Evolutionary conservation across 1,140 invertebrate genomes (phyloP).

Genomic region (Diploscapter pachys): DNA sequence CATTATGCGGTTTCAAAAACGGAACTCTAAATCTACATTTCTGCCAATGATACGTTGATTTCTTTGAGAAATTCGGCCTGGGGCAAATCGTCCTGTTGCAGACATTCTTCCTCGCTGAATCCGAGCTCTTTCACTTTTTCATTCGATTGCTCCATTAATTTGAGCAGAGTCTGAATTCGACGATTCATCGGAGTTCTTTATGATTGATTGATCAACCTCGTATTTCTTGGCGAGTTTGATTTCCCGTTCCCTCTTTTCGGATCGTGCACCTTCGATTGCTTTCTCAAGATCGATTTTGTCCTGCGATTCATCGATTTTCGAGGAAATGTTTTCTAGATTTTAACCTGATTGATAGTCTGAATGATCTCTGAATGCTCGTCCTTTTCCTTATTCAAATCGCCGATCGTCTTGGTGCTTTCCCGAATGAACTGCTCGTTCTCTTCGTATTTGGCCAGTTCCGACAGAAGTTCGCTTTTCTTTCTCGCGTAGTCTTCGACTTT

Average conservation of each 20-base stretch:
- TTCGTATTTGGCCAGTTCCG: constrained; percentile 27
- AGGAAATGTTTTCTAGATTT: neutral
- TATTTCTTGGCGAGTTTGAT: constrained; percentile 30
- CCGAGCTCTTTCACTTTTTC: constrained; percentile 38
- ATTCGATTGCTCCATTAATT: constrained; percentile 30
- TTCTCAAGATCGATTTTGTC: constrained; percentile 35
- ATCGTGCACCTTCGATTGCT: constrained; percentile 23
- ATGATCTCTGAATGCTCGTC: constrained; percentile 42
- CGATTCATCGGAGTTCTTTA: too few species aligned
- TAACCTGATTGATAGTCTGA: constrained; percentile 36
- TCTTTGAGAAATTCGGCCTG: constrained; percentile 17
- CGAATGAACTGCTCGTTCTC: constrained; percentile 21
- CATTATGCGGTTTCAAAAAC: too few species aligned
- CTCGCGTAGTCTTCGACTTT: constrained; percentile 29
- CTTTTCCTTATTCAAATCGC: constrained; percentile 35
- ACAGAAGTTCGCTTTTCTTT: constrained; percentile 15
- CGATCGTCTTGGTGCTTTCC: constrained; percentile 29
- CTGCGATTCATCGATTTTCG: constrained; percentile 16
- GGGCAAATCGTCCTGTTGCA: constrained; percentile 18
- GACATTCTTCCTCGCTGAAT: constrained; percentile 21
- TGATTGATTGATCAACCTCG: constrained; percentile 9
- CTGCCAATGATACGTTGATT: too few species aligned
- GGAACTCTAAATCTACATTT: too few species aligned
- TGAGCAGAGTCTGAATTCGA: too few species aligned
- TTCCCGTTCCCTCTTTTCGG: constrained; percentile 29